Evolutionary conservation across 1,140 invertebrate genomes (phyloP), one percentile per base, ranked within the genome.

Genomic region (Anoplolepis gracilipes): DNA sequence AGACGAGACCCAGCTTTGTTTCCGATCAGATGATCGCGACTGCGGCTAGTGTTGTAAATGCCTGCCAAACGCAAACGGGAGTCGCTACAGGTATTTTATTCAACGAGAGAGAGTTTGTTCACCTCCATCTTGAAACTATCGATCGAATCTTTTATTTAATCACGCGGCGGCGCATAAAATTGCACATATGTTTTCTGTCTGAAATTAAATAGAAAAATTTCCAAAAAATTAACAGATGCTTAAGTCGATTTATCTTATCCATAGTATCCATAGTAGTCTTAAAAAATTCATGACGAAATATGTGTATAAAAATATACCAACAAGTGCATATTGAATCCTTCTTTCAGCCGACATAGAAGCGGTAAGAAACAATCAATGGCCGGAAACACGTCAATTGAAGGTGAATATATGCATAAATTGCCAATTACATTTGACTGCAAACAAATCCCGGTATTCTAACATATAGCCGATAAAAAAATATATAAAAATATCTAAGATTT

Each of bases 1-100:
- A 93, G 93, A 88, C 88, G 30, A 90, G 93, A 67, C 93, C 93
- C 33, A 92, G 92, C 82, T 94, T 94, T 76, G 92, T 94, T 13
- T 93, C 93, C n/a, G 93, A 94, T 81, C 89, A 93, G 59, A 93
- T 94, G 92, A 94, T 94, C 59, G 92, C 90, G 0, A 89, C 89
- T 4, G 93, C 93, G 36, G 90, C 93, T 8, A 93, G 88, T 67
- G 93, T 93, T 6, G 93, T 94, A n/a, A 94, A 94, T 73, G 93
- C 93, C 61, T 94, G 93, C 72, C 93, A 93, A 79, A 93, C 91
- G 19, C 91, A 94, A 77, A 93, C 93, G 84, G 92, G 91, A 53
- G 93, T 94, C 36, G 81, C 92, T 30, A 93, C 92, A 89, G 92
- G 93, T 94, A 93, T 69, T 36, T 79, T 13, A 61, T 67, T 64